phyloP scores from a whole-genome alignment of 2,888 invertebrate genomes.

The Acanthosepion pharaonis region DNA sequence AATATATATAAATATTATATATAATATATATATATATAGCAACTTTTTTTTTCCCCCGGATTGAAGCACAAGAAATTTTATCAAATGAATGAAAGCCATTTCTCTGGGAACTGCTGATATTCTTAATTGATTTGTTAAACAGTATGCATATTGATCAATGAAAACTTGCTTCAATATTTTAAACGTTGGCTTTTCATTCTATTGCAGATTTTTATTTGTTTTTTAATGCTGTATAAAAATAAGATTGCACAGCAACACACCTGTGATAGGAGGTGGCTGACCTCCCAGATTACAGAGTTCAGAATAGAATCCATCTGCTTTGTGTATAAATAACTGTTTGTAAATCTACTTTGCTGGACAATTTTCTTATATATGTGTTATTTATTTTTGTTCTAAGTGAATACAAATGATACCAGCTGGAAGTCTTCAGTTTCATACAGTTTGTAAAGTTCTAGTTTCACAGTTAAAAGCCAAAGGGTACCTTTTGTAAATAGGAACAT shows the following conservation, averaged over 20 bases:
- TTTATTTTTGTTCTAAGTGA: neutral
- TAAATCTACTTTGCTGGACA: neutral
- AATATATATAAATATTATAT: too few species aligned
- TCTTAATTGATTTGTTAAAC: too few species aligned
- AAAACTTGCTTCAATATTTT: too few species aligned
- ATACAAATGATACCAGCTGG: conserved; percentile 18
- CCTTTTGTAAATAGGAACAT: neutral
- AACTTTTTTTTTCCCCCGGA: too few species aligned
- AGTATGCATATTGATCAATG: too few species aligned
- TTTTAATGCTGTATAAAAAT: neutral
- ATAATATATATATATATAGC: too few species aligned
- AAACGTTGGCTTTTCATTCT: neutral
- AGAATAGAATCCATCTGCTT: neutral
- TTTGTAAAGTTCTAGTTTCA: neutral
- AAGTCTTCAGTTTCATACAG: neutral
- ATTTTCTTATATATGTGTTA: neutral
- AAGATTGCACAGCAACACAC: neutral
- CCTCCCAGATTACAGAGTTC: neutral
- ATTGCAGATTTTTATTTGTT: neutral
- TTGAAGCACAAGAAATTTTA: too few species aligned
- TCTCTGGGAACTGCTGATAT: too few species aligned
- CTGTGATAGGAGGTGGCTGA: neutral
- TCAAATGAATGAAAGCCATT: too few species aligned
- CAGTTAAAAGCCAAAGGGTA: neutral
- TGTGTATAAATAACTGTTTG: neutral